Percentiles rank a stretch among this genome's conserved stretches.
Conservation (phyloP, 2,888 invertebrate genomes). For the Thera obeliscata region DNA sequence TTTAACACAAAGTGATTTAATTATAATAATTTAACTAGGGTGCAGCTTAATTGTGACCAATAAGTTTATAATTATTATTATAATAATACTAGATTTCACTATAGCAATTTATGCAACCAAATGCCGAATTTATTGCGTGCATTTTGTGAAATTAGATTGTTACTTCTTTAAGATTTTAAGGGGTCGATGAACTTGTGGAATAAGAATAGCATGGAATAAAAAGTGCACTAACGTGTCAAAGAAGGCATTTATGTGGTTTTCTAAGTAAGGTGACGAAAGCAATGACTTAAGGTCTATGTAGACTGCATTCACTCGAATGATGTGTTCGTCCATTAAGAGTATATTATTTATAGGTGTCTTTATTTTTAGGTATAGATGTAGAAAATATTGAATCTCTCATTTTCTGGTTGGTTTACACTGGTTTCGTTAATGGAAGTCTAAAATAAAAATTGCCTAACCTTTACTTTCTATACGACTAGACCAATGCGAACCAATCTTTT, state of each 20-base stretch:
- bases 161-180: not conserved
- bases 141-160: not conserved
- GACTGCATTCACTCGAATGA: slow-evolving; percentile 83
- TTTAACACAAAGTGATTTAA: not conserved
- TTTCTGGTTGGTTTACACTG: slow-evolving; percentile 31
- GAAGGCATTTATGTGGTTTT: slow-evolving; percentile 70
- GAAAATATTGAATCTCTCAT: slow-evolving; percentile 15
- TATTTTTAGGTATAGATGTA: slow-evolving; percentile 51
- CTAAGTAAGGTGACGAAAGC: slow-evolving; percentile 66
- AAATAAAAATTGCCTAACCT: not conserved
- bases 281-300: slow-evolving; percentile 76
- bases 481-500: slow-evolving; percentile 20
- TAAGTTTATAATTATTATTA: not conserved
- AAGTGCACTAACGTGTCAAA: slow-evolving; percentile 60
- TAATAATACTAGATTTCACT: not conserved
- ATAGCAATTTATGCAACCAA: not conserved
- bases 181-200: not conserved
- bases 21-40: not conserved
- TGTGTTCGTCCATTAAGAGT: slow-evolving; percentile 82
- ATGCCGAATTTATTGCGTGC: not conserved
- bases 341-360: slow-evolving; percentile 73
- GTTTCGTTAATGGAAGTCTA: slow-evolving; percentile 2
- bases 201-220: slow-evolving; percentile 13
- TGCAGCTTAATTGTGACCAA: not conserved
- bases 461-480: not conserved